Evolutionary conservation across 2,113 vertebrate genomes (phyloP).

Genomic region (Zingel zingel): DNA sequence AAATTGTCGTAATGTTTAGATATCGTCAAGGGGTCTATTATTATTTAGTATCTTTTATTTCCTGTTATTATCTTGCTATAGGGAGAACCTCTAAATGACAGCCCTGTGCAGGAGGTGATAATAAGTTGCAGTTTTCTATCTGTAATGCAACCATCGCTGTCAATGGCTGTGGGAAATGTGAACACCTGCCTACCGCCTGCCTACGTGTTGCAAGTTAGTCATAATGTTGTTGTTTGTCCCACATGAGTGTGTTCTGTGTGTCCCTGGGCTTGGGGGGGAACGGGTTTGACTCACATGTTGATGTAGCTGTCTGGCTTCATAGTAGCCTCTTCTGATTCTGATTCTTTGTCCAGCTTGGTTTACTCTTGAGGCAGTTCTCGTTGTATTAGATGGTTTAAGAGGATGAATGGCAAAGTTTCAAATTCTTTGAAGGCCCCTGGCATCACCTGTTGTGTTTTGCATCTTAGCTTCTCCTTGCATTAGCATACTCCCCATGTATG

Average conservation of each 20-base stretch:
- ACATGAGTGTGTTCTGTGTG: neutral
- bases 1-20: neutral
- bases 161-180: neutral
- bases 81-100: neutral
- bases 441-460: neutral
- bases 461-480: too few relatives aligned
- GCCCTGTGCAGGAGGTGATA: neutral
- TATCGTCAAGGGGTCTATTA: neutral
- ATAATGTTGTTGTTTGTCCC: neutral
- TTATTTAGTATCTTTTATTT: constrained; percentile 16
- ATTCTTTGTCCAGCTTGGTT: neutral
- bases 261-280: neutral
- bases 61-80: neutral
- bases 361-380: neutral
- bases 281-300: neutral
- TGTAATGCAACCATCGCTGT: neutral
- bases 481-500: too few relatives aligned
- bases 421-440: neutral
- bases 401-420: neutral
- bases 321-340: neutral
- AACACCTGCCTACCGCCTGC: neutral
- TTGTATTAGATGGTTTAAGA: neutral
- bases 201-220: neutral
- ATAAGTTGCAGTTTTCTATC: neutral
- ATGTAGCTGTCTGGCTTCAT: neutral